Conservation (phyloP, 2,888 invertebrate genomes). For the Pristionchus mayeri region DNA sequence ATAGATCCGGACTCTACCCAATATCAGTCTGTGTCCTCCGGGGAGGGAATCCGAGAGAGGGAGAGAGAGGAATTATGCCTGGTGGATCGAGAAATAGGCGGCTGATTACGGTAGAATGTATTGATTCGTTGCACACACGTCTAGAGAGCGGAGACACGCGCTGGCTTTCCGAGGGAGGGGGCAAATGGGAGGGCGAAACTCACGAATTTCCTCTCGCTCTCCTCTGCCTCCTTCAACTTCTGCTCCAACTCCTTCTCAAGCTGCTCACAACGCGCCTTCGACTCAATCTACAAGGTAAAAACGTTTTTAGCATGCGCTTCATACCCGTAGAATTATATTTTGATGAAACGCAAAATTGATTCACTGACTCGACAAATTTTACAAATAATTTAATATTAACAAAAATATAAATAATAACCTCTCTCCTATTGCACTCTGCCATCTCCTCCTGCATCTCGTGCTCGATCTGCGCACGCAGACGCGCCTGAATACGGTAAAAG, state of each 20-base stretch:
- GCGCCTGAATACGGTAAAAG: too few species aligned
- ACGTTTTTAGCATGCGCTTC: too few species aligned
- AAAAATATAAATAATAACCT: constrained; percentile 56
- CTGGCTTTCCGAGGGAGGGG: not conserved
- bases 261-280: constrained; percentile 63
- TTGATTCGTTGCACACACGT: not conserved
- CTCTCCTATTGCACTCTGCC: constrained; percentile 77
- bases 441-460: constrained; percentile 71
- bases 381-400: not conserved
- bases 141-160: not conserved
- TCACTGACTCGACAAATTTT: not conserved
- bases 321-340: not conserved
- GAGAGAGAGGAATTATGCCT: not conserved
- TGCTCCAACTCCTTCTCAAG: constrained; percentile 65
- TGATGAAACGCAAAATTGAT: constrained; percentile 72
- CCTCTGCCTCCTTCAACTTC: constrained; percentile 67
- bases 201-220: constrained; percentile 70
- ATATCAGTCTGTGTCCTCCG: too few species aligned
- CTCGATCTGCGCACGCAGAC: constrained; percentile 71
- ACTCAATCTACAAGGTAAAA: constrained; percentile 58
- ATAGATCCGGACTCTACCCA: not conserved
- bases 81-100: constrained; percentile 14
- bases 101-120: constrained; percentile 23
- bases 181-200: constrained; percentile 51
- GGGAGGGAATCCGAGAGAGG: not conserved